phyloP scores from a whole-genome alignment of 2,113 vertebrate genomes.

The Bujurquina vittata region DNA sequence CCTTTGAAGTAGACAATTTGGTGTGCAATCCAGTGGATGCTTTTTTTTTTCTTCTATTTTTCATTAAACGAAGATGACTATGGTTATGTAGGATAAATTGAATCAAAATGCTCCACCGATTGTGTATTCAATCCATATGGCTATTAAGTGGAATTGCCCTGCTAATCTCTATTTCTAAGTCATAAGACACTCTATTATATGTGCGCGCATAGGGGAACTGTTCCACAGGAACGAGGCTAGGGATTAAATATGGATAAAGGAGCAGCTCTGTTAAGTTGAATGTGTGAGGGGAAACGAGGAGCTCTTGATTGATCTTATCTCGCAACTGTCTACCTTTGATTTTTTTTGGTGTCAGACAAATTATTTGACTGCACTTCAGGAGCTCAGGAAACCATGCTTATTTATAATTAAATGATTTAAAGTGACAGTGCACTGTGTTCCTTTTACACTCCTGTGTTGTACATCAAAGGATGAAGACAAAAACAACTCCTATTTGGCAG shows the following conservation, averaged over 20 bases:
- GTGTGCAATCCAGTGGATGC: slow-evolving; percentile 26
- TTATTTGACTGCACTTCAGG: slow-evolving; percentile 25
- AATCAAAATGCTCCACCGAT: slow-evolving; percentile 46
- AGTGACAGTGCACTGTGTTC: neutral
- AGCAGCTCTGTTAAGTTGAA: slow-evolving; percentile 29
- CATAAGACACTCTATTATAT: slow-evolving; percentile 51
- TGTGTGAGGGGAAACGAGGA: neutral
- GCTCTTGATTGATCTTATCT: slow-evolving; percentile 38
- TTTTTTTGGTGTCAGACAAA: slow-evolving; percentile 12
- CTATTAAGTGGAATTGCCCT: slow-evolving; percentile 33
- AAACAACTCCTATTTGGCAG: neutral
- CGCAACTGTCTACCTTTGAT: slow-evolving; percentile 23
- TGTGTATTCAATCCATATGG: slow-evolving; percentile 25
- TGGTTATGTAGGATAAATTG: slow-evolving; percentile 22
- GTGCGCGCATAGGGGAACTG: slow-evolving; percentile 33
- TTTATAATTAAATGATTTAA: slow-evolving; percentile 25
- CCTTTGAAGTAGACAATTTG: slow-evolving; percentile 41
- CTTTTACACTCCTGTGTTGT: neutral
- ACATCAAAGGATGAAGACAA: slow-evolving; percentile 8
- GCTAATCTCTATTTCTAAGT: slow-evolving; percentile 46
- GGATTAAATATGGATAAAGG: slow-evolving; percentile 60
- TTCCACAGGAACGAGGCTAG: slow-evolving; percentile 28
- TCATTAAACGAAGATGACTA: slow-evolving; percentile 24
- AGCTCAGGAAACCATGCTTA: neutral
- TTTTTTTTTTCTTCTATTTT: neutral